phyloP scores from a whole-genome alignment of 1,140 invertebrate genomes.

The Drosophila asahinai region DNA sequence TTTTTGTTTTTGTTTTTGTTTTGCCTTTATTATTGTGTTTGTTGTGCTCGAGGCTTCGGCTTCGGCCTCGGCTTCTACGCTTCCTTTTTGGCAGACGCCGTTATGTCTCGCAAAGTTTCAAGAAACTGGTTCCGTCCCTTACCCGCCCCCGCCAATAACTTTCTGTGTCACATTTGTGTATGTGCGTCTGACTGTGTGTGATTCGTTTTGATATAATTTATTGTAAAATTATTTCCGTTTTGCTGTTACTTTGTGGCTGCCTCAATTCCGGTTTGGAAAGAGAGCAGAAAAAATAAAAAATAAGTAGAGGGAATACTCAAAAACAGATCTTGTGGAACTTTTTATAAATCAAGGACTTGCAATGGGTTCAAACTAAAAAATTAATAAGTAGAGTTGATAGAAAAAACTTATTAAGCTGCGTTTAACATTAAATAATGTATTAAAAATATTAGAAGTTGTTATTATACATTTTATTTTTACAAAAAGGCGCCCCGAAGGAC shows the following conservation, averaged over 20 bases:
- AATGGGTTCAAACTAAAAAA: neutral
- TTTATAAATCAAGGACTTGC: neutral
- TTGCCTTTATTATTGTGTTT: no score
- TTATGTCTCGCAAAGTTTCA: constrained; percentile 72
- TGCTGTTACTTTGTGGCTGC: constrained; percentile 43
- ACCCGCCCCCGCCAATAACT: constrained; percentile 9
- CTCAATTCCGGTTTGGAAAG: constrained; percentile 9
- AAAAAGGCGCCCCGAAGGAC: no score
- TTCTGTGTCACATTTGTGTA: constrained; percentile 28
- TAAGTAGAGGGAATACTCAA: neutral
- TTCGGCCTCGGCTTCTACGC: constrained; percentile 21
- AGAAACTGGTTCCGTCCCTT: constrained; percentile 48
- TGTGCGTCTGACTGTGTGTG: constrained; percentile 16
- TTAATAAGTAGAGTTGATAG: no score
- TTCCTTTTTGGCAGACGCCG: constrained; percentile 65
- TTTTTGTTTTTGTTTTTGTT: neutral
- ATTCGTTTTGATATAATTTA: constrained; percentile 75
- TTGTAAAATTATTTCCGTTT: constrained; percentile 80
- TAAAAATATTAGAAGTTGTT: no score
- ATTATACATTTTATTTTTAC: no score
- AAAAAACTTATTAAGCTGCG: no score
- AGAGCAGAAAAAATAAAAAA: neutral
- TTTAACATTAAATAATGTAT: no score
- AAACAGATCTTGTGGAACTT: constrained; percentile 8
- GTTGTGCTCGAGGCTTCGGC: no score